Base-by-base conservation (phyloP, 2,113 vertebrate species). In the Sylvilagus bachmani region DNA sequence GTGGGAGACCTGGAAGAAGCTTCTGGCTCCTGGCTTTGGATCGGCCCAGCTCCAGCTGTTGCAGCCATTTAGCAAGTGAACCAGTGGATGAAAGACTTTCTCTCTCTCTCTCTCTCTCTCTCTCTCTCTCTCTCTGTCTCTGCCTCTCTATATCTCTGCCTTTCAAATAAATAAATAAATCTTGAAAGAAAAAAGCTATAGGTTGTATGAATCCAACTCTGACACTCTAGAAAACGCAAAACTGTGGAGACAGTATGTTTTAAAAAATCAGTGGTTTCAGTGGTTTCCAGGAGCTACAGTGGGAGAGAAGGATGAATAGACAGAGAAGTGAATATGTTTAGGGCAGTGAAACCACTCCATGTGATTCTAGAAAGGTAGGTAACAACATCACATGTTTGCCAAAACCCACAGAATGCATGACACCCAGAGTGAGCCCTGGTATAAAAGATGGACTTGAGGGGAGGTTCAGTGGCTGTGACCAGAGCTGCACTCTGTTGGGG, bases 401-500 rank as follows among this genome's bases (percentile, higher is more conserved):
- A 38, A 85, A 82, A 66, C n/a, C 58, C 10, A 64, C 14, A 33
- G 10, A 33, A 31, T 7, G 4, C 33, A 38, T 58, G 89, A 4
- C 73, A 79, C 58, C 51, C 38, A 53, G 29, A 79, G 16, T 69
- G 86, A 88, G 22, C 14, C 16, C 64, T 31, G 31, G 22, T 36
- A 27, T 31, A 82, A 74, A 49, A 19, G 55, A 17, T 66, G 5
- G 33, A 49, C 69, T 83, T 74, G 6, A 2, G 8, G 16, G 58
- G 49, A 38, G 24, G 14, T 14, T 83, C 67, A 86, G 44, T 29
- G 6, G 7, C n/a, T 21, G 21, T 13, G 49, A 64, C n/a, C 61
- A 36, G n/a, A 25, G 1, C 14, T 12, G 38, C 10, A 11, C 33
- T 19, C 5, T 69, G 29, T 67, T 22, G 7, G 1, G 0, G 10